Percentiles rank a stretch among this genome's conserved stretches.
Evolutionary conservation across 2,888 invertebrate genomes (phyloP).

Genomic region (Drosophila flavopinicola): DNA sequence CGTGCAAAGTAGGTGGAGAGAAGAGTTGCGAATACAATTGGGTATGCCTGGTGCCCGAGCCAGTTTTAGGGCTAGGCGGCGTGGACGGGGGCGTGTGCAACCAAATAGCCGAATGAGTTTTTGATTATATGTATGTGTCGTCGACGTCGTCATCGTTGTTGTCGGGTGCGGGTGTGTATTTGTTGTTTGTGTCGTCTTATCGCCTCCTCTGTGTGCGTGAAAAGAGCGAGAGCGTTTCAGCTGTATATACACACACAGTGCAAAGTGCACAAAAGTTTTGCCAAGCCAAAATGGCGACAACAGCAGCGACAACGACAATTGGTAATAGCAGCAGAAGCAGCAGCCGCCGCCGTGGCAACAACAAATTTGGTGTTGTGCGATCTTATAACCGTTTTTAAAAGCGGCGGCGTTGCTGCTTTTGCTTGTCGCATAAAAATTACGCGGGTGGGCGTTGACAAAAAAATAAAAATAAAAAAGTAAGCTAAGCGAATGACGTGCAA

Average conservation of each 20-base stretch:
- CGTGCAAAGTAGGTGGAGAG: constrained; percentile 27
- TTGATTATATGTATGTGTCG: constrained; percentile 63
- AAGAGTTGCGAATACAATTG: constrained; percentile 12
- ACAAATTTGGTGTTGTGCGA: constrained; percentile 66
- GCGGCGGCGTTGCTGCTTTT: constrained; percentile 64
- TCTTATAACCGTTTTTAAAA: constrained; percentile 73
- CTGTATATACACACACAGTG: constrained; percentile 45
- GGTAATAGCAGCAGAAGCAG: constrained; percentile 36
- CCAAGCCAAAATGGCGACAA: constrained; percentile 73
- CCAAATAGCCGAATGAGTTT: constrained; percentile 73
- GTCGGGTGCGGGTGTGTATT: constrained; percentile 44
- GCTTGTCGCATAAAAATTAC: constrained; percentile 48
- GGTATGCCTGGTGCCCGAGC: constrained; percentile 12
- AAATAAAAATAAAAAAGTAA: background rate
- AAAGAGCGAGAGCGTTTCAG: constrained; percentile 41
- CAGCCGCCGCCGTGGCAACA: constrained; percentile 26
- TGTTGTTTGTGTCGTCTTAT: constrained; percentile 38
- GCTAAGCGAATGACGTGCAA: background rate
- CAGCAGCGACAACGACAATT: constrained; percentile 49
- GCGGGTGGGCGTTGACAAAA: constrained; percentile 30
- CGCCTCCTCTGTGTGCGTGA: constrained; percentile 23
- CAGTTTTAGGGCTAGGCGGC: constrained; percentile 13
- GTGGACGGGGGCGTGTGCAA: constrained; percentile 54
- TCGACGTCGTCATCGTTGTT: constrained; percentile 31
- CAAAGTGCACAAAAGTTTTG: constrained; percentile 74